These are phyloP conservation scores for Nezara viridula DNA, from an alignment of 2,888 invertebrate genomes.

Conservation along the genomic window DNA sequence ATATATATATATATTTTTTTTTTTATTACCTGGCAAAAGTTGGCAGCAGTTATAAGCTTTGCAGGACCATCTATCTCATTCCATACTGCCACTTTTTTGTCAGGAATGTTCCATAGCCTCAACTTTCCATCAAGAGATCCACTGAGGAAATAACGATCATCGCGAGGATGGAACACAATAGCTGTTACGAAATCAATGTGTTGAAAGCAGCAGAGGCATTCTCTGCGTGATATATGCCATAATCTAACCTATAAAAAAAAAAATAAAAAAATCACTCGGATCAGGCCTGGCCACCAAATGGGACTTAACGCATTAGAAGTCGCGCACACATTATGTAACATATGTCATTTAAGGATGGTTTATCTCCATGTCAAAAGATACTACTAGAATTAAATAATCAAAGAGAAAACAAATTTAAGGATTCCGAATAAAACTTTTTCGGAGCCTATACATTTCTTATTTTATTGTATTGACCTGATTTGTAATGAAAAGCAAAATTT, in stretches of 20 bases:
- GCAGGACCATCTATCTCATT: constrained; percentile 96
- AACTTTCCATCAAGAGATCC: constrained; percentile 98
- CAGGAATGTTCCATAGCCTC: constrained; percentile 99
- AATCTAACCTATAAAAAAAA: constrained; percentile 71
- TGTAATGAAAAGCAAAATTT: not conserved
- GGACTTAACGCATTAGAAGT: no score
- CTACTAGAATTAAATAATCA: not conserved
- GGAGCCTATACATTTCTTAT: not conserved
- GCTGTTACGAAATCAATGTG: constrained; percentile 99
- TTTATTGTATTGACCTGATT: not conserved
- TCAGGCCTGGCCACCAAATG: no score
- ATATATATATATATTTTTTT: not conserved
- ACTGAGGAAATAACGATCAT: constrained; percentile 92
- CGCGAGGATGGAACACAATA: constrained; percentile 96
- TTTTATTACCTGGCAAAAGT: constrained; percentile 80
- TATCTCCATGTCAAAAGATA: not conserved
- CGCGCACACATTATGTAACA: no score
- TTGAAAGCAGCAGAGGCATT: constrained; percentile 98
- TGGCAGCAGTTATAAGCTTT: constrained; percentile 95
- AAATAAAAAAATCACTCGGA: not conserved
- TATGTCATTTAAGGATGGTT: not conserved
- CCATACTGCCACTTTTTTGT: constrained; percentile 98
- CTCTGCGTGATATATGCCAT: constrained; percentile 97
- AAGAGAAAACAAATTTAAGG: not conserved
- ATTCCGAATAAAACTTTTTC: not conserved